Evolutionary conservation across 35 echinoderm and acorn worm species (phyloP), one percentile per base, ranked within the genome.

Genomic region (Chiridota heheva): DNA sequence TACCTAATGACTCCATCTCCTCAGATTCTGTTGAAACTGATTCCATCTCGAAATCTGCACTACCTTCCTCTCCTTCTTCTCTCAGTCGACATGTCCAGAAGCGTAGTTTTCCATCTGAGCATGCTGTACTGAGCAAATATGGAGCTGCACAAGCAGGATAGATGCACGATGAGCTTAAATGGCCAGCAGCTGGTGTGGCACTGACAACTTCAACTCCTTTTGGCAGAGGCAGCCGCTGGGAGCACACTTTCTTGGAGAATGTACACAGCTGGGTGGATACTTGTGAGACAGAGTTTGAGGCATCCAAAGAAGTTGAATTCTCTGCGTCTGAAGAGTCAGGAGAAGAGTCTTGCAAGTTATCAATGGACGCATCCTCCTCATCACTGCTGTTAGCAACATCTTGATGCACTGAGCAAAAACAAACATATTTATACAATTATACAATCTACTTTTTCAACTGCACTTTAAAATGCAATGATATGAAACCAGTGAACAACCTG

Each of bases 151-250:
- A 87, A 33, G 95, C 84, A 36, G 95, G 95, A 48, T 98, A 98
- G 32, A 91, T 91, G 24, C 83, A 92, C 5, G 95, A 98, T 8
- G 95, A 98, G 58, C 95, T 98, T 10, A 98, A 89, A 78, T 98
- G 95, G 22, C 95, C 89, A 22, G 95, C 89, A 3, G 95, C 89
- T 29, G 95, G 89, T 27, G 84, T 85, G 1, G 89, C 95, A 76
- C 80, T 98, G 35, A 98, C 33, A 0, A 98, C 81, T 43, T 98
- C 95, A 0, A 98, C 89, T 5, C 95, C 95, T 20, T 67, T 33
- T 12, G 95, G 95, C 30, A 98, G 85, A 5, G 71, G 43, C 8
- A 98, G 82, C 20, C 70, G 70, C 63, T 98, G 95, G 40, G 78
- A 91, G 85, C 89, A 98, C 24, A 98, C 89, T 39, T 91, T 98